Conservation (phyloP, 2,888 invertebrate genomes). For the Euclidia mi region DNA sequence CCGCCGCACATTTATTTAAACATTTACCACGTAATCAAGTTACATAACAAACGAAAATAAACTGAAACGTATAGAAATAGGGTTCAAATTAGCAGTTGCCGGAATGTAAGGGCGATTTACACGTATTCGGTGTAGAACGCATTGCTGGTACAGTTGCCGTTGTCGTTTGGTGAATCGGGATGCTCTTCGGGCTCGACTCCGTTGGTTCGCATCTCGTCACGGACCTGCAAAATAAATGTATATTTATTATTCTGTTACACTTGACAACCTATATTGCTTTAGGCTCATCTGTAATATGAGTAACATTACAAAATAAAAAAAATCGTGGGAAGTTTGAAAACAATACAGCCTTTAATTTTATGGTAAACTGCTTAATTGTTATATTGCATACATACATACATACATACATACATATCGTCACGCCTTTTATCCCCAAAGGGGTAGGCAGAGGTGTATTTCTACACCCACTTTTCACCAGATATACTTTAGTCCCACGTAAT, state of each 20-base stretch:
- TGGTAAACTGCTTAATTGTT: too few species aligned
- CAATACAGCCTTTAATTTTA: too few species aligned
- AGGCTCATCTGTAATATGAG: too few species aligned
- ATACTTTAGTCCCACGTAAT: too few species aligned
- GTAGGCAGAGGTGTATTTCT: too few species aligned
- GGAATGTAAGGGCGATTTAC: constrained; percentile 50
- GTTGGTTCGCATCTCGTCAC: constrained; percentile 91
- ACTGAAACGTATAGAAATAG: constrained; percentile 16
- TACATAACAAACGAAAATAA: neutral
- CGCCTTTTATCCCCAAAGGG: too few species aligned
- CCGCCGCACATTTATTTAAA: neutral
- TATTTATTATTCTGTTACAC: constrained; percentile 23
- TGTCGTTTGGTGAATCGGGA: constrained; percentile 89
- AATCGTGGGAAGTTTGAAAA: too few species aligned
- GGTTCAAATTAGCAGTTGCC: constrained; percentile 45
- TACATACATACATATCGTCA: too few species aligned
- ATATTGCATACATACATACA: too few species aligned
- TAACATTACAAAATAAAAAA: too few species aligned
- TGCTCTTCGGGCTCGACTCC: constrained; percentile 91
- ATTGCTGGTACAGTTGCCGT: constrained; percentile 91
- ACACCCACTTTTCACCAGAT: too few species aligned
- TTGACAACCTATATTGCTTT: too few species aligned
- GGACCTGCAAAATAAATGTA: constrained; percentile 76
- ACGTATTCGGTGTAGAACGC: constrained; percentile 87
- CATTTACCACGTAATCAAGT: constrained; percentile 4